Evolutionary conservation across 1,140 invertebrate species (phyloP), one percentile per base, ranked within the genome.

Genomic region (Penaeus vannamei): DNA sequence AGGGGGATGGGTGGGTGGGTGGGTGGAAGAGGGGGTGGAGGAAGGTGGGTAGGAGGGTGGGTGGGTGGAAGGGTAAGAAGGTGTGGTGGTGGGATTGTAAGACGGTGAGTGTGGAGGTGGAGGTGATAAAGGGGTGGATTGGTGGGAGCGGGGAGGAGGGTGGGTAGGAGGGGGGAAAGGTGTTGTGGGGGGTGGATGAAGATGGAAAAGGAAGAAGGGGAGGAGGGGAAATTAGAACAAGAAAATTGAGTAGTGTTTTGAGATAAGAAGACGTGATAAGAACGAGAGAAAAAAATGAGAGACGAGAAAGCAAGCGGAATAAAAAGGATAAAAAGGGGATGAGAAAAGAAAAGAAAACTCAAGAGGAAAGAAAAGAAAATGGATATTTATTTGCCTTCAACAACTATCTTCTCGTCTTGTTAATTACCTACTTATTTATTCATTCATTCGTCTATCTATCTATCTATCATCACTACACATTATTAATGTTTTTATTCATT

Each of bases 61-160:
- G 83, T 14, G 61, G 60, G 26, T 3, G 46, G 8, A 1, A 1
- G 8, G 8, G 46, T 53, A 8, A 1, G 8, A 12, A 1, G 10
- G 46, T 46, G 42, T 46, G 42, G 3, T 46, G 46, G 72, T 32
- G 7, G 46, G 22, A 2, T 64, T 81, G 86, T 89, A 80, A 1
- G 81, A 29, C 0, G 81, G 87, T 26, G 87, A 77, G 22, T 69
- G 81, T 29, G 87, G 87, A 46, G 87, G 66, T 0, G 72, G 59
- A n/a, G 23, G 32, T 20, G 3, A 62, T 81, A 61, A 61, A 29
- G n/a, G n/a, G 29, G 42, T 23, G 12, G 32, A 7, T 29, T n/a
- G 62, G 32, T 3, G 64, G 69, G 22, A 83, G 19, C 29, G 23
- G n/a, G 22, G 61, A 23, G 22, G 59, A 10, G 62, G 29, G 20